Base-by-base conservation (phyloP, 2,797 vertebrate species). In the Sciurus vulgaris region DNA sequence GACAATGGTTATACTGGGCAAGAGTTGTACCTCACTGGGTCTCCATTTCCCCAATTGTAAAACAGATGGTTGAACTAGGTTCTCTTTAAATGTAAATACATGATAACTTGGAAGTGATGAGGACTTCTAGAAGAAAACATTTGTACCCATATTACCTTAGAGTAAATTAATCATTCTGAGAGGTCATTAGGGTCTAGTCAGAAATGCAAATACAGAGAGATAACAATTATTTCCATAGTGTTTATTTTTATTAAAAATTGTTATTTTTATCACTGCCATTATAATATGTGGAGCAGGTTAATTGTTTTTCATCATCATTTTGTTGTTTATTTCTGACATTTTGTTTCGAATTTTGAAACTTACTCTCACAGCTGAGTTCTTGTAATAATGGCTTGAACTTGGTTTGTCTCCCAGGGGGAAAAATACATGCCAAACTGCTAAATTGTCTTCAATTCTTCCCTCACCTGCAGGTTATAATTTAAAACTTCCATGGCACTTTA, bases 381-480 rank as follows among this genome's bases (percentile, higher is more conserved):
- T 63, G 10, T 47, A 41, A 38, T 69, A 49, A 56, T 49, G 90
- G 33, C 65, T 63, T 72, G 17, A 86, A 77, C 35, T 91, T 28
- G n/a, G 41, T 61, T 69, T 93, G 41, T 87, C 11, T 65, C 63
- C 4, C 22, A 18, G 5, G 18, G 38, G 38, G 24, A 44, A 65
- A 72, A 89, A 63, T 49, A 30, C 14, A 82, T 26, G 72, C 2
- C 61, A 70, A 85, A 72, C 59, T 78, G 77, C 30, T 63, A 78
- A 70, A 51, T 63, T 73, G 79, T 41, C 44, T 69, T 51, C 30
- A 59, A 82, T 38, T 81, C 44, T 86, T 87, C 54, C 38, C 82
- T 92, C n/a, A 56, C 82, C 85, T 96, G 38, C 18, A 22, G 93
- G 84, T 38, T 86, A 26, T 89, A 81, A 78, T 81, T 91, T 94